A percentile compares a stretch with the other conserved stretches of the same genome.
Evolutionary conservation across 1,140 invertebrate species (phyloP).

Genomic region (Streblospio benedicti): DNA sequence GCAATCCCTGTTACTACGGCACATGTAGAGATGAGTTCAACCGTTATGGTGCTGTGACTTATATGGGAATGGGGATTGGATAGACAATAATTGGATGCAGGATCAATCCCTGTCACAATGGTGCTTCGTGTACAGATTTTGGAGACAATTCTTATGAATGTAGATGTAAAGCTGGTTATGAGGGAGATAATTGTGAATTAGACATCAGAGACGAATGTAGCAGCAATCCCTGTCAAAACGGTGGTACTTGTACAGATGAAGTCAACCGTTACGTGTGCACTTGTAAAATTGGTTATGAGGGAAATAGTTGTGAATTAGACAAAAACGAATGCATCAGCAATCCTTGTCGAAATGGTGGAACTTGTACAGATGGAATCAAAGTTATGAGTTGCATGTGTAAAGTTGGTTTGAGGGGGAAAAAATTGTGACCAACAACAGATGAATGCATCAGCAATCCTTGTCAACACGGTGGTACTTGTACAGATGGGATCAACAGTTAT

Average conservation of each 20-base stretch:
- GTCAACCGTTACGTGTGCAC: conserved; percentile 59
- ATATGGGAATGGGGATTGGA: conserved; percentile 58
- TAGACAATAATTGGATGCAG: conserved; percentile 89
- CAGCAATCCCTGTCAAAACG: conserved; percentile 79
- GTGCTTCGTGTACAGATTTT: conserved; percentile 21
- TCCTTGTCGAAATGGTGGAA: conserved; percentile 42
- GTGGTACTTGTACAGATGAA: conserved; percentile 78
- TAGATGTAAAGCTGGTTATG: conserved; percentile 3
- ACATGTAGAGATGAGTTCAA: conserved; percentile 67
- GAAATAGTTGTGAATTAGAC: conserved; percentile 67
- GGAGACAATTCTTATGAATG: conserved; percentile 9
- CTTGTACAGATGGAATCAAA: conserved; percentile 15
- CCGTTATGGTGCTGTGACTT: too few relatives aligned
- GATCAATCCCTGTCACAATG: conserved; percentile 24
- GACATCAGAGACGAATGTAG: conserved; percentile 49
- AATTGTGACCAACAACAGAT: conserved; percentile 59
- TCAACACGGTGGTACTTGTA: conserved; percentile 58
- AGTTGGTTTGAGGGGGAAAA: conserved; percentile 15
- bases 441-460: conserved; percentile 63
- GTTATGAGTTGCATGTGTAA: conserved; percentile 17
- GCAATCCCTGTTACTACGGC: conserved; percentile 63
- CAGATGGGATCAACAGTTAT: conserved; percentile 47
- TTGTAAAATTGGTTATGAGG: conserved; percentile 69
- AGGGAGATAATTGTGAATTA: conserved; percentile 7
- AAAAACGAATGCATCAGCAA: conserved; percentile 47